Evolutionary conservation across 37 sponge, comb jelly and placozoan species (phyloP).

Genomic region (Crambe crambe): DNA sequence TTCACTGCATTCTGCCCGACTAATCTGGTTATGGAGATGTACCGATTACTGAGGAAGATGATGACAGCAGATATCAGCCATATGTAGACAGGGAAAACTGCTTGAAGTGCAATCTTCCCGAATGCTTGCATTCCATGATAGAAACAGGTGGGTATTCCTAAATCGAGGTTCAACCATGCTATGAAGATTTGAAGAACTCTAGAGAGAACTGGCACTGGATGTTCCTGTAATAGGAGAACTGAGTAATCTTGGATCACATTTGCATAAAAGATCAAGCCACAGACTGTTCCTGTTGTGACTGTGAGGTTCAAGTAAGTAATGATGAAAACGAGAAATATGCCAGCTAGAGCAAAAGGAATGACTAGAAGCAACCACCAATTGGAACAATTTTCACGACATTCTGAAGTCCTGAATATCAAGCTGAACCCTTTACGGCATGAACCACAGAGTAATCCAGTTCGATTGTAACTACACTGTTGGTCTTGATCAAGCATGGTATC

Average conservation of each 20-base stretch:
- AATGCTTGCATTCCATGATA: constrained; percentile 46
- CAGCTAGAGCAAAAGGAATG: constrained; percentile 17
- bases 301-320: constrained; percentile 42
- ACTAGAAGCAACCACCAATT: constrained; percentile 1
- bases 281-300: constrained; percentile 39
- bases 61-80: constrained; percentile 18
- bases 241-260: constrained; percentile 20
- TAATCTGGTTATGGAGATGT: background rate
- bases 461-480: constrained; percentile 34
- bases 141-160: constrained; percentile 29
- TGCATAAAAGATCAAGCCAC: constrained; percentile 51
- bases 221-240: background rate
- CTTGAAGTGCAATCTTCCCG: constrained; percentile 5
- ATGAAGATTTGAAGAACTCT: constrained; percentile 6
- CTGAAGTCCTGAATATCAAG: constrained; percentile 16
- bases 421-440: constrained; percentile 28
- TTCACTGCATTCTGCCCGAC: constrained; percentile 15
- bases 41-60: constrained; percentile 1
- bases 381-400: constrained; percentile 20
- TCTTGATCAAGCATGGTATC: background rate
- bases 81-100: constrained; percentile 30
- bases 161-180: constrained; percentile 34
- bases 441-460: constrained; percentile 53
- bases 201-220: background rate
- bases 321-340: constrained; percentile 23